A percentile compares a stretch with the other conserved stretches of the same genome.
Conservation (phyloP, 2,888 invertebrate genomes). For the Diaprepes abbreviatus region DNA sequence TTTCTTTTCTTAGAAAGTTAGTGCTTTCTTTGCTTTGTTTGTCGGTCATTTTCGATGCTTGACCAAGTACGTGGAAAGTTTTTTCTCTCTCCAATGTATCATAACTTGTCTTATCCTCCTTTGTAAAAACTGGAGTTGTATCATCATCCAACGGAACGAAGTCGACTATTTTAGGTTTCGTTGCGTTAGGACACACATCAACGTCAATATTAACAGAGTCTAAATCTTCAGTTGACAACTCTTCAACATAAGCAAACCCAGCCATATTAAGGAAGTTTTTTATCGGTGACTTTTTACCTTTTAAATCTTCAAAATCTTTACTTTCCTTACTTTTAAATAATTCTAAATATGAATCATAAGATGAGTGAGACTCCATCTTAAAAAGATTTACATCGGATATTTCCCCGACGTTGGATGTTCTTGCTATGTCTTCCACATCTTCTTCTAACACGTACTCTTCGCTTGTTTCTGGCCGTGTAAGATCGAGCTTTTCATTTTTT, state of each 20-base stretch:
- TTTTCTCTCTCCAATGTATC: constrained; percentile 57
- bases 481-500: constrained; percentile 52
- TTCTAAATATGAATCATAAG: constrained; percentile 51
- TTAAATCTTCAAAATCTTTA: constrained; percentile 56
- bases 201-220: background rate
- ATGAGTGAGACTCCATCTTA: constrained; percentile 48
- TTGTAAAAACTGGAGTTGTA: constrained; percentile 51
- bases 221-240: constrained; percentile 25
- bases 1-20: background rate
- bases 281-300: constrained; percentile 29
- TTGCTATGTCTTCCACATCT: constrained; percentile 44
- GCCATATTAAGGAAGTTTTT: background rate
- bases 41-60: constrained; percentile 37
- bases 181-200: background rate
- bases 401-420: constrained; percentile 31
- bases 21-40: background rate
- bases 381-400: constrained; percentile 53
- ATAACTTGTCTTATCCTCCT: constrained; percentile 45
- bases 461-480: constrained; percentile 34
- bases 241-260: constrained; percentile 27
- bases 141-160: constrained; percentile 55
- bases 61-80: constrained; percentile 56
- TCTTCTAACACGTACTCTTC: constrained; percentile 34
- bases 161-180: constrained; percentile 53
- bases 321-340: constrained; percentile 53